Percentiles rank a stretch among this genome's conserved stretches.
phyloP scores from a whole-genome alignment of 2,113 vertebrate species.

The Silurus asotus region DNA sequence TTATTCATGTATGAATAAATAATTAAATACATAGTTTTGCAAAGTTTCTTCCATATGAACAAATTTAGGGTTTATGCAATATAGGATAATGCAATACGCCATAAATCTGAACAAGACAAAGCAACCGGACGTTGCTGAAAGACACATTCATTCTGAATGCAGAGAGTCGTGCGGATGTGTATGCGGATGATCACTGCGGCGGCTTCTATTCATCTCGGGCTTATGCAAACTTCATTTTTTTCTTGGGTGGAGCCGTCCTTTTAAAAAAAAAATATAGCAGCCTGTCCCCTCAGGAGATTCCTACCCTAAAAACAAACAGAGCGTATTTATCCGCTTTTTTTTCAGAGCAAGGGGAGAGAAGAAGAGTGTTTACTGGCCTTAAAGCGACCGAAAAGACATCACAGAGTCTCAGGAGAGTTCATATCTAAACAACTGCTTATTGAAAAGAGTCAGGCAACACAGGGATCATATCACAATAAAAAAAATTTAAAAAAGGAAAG shows the following conservation, averaged over 20 bases:
- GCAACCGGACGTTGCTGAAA: not conserved
- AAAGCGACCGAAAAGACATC: conserved; percentile 42
- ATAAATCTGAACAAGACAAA: not conserved
- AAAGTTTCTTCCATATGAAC: too few relatives aligned
- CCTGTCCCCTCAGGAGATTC: conserved; percentile 37
- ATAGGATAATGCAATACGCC: too few relatives aligned
- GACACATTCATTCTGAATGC: conserved; percentile 13
- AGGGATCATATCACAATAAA: conserved; percentile 38
- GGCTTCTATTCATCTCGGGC: conserved; percentile 16
- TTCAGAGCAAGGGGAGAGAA: not conserved
- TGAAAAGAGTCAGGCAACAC: conserved; percentile 42
- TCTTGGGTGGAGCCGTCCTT: conserved; percentile 27
- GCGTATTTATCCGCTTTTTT: conserved; percentile 28
- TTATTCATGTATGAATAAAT: too few relatives aligned
- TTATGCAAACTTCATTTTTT: conserved; percentile 33
- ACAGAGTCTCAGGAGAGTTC: conserved; percentile 24
- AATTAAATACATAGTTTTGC: too few relatives aligned
- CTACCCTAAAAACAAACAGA: conserved; percentile 51
- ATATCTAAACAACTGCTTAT: conserved; percentile 37
- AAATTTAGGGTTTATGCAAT: too few relatives aligned
- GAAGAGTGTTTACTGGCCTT: conserved; percentile 43
- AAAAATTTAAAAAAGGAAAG: not conserved
- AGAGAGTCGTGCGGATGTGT: not conserved
- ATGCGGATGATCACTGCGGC: not conserved
- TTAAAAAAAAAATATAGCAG: conserved; percentile 4